These are phyloP conservation scores for Kryptolebias ocellatus DNA, from an alignment of 2,797 vertebrate genomes.

Conservation along the genomic window DNA sequence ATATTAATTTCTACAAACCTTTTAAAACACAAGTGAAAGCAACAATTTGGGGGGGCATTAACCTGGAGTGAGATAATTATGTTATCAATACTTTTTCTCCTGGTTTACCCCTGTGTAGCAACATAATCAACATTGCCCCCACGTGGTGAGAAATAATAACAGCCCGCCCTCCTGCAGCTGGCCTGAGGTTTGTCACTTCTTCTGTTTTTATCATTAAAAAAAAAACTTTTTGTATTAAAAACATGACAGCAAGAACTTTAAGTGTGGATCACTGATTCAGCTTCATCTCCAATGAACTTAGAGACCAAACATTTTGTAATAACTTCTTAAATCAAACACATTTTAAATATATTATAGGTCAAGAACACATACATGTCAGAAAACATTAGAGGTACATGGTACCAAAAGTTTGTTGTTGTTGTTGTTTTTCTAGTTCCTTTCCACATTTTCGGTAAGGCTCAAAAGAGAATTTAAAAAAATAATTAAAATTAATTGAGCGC, in stretches of 20 bases:
- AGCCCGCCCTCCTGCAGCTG: neutral
- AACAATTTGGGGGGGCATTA: too few species aligned
- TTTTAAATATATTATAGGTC: slow-evolving; percentile 99
- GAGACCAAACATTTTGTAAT: slow-evolving; percentile 85
- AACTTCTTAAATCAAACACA: slow-evolving; percentile 98
- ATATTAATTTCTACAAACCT: slow-evolving; percentile 2
- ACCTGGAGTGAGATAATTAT: too few species aligned
- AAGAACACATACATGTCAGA: slow-evolving; percentile 94
- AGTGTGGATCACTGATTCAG: neutral
- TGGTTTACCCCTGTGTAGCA: slow-evolving; percentile 1
- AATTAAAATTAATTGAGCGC: slow-evolving; percentile 77
- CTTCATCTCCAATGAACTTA: slow-evolving; percentile 1
- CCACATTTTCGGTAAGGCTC: slow-evolving; percentile 84
- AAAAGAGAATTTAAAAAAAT: slow-evolving; percentile 72
- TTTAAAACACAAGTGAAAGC: neutral
- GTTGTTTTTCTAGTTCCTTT: slow-evolving; percentile 86
- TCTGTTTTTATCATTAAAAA: neutral
- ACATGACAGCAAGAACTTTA: neutral
- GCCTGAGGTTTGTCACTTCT: too few species aligned
- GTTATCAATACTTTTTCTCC: neutral
- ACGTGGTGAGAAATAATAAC: slow-evolving; percentile 43
- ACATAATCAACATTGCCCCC: slow-evolving; percentile 59
- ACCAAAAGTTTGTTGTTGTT: slow-evolving; percentile 87
- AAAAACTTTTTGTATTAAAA: neutral
- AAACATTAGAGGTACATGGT: slow-evolving; percentile 98